These are phyloP conservation scores for Typhlichthys subterraneus DNA, from an alignment of 2,797 vertebrate genomes.

Conservation along the genomic window DNA sequence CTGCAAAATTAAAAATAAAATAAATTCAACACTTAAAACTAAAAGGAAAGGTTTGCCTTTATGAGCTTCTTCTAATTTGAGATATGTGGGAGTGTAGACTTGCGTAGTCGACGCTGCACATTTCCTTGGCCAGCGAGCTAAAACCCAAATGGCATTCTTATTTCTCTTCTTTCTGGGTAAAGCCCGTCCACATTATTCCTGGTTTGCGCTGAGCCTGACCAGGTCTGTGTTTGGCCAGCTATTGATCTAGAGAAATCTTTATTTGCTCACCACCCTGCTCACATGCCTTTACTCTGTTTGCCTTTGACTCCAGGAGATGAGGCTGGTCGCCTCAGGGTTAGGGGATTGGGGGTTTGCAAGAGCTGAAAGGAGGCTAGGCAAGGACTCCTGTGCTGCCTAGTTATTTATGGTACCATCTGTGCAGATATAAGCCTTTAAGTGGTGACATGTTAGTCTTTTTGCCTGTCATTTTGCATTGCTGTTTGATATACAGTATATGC, in stretches of 20 bases:
- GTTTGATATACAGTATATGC: conserved; percentile 44
- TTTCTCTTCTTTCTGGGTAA: conserved; percentile 15
- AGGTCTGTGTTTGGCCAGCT: conserved; percentile 47
- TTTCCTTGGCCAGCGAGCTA: background rate
- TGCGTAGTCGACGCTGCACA: background rate
- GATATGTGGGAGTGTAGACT: too few relatives aligned
- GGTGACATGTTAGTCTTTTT: conserved; percentile 59
- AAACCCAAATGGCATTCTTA: conserved; percentile 1
- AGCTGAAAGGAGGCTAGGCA: conserved; percentile 7
- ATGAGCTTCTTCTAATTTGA: too few relatives aligned
- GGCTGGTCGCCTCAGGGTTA: conserved; percentile 47
- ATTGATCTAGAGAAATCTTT: conserved; percentile 57
- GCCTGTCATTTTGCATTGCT: conserved; percentile 51
- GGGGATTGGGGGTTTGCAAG: conserved; percentile 27
- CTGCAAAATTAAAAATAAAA: too few relatives aligned
- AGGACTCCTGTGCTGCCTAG: conserved; percentile 49
- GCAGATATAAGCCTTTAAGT: conserved; percentile 68
- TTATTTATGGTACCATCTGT: conserved; percentile 77
- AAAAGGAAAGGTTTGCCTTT: too few relatives aligned
- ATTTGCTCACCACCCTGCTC: conserved; percentile 57
- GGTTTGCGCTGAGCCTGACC: conserved; percentile 42
- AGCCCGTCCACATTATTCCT: conserved; percentile 18
- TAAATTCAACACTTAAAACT: too few relatives aligned
- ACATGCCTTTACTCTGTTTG: conserved; percentile 71
- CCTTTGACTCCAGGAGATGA: conserved; percentile 59